Evolutionary conservation across 2,888 invertebrate genomes (phyloP).

Genomic region (Villa cingulata): DNA sequence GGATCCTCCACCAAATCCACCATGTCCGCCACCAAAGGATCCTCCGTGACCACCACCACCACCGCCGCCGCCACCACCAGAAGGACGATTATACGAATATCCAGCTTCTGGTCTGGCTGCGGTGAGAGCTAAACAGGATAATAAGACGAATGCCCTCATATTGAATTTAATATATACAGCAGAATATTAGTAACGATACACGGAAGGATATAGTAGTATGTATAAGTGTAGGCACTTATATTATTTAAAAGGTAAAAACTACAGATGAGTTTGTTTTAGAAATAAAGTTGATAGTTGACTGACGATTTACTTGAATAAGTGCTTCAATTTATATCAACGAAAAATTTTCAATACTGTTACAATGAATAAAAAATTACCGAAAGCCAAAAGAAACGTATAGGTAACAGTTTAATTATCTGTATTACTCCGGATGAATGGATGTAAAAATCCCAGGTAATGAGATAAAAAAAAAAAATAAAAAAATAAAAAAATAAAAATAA

Average conservation of each 20-base stretch:
- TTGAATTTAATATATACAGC: conserved; percentile 2
- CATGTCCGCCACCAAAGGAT: conserved; percentile 19
- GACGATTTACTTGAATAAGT: conserved; percentile 32
- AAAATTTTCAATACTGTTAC: conserved; percentile 11
- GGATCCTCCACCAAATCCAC: conserved; percentile 27
- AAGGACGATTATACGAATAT: conserved; percentile 37
- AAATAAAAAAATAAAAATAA: no score
- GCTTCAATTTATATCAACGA: conserved; percentile 37
- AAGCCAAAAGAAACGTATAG: conserved; percentile 1
- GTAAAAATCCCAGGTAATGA: conserved; percentile 4
- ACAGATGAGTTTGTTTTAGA: conserved; percentile 16
- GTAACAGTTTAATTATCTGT: conserved; percentile 9
- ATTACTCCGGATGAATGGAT: conserved; percentile 5
- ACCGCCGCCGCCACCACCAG: conserved; percentile 29
- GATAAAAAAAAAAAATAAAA: conserved; percentile 2
- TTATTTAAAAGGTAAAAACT: background rate
- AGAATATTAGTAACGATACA: background rate
- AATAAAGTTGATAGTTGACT: conserved; percentile 37
- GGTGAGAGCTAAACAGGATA: conserved; percentile 35
- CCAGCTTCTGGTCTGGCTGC: conserved; percentile 36
- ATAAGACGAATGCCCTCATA: conserved; percentile 36
- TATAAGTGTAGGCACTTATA: no score
- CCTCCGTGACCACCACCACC: conserved; percentile 30
- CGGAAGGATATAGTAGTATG: no score
- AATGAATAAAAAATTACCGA: background rate